phyloP scores from a whole-genome alignment of 2,797 vertebrate species.

The Nyctibius grandis region DNA sequence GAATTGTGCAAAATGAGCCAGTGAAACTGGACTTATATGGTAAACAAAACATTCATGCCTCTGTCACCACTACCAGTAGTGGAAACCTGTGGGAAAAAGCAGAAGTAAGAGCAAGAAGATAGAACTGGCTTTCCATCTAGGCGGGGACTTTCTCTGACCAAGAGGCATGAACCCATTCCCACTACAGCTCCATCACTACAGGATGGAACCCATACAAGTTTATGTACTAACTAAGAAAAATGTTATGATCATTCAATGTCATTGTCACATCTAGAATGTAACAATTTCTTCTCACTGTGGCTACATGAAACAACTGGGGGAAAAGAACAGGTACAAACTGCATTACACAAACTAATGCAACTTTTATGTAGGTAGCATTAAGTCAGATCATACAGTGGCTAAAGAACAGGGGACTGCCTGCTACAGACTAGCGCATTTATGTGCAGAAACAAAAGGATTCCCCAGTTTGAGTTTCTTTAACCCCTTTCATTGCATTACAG shows the following conservation, averaged over 20 bases:
- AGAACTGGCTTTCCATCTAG: neutral
- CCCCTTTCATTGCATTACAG: neutral
- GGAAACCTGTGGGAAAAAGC: neutral
- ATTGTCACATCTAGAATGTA: neutral
- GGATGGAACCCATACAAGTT: neutral
- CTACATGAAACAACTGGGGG: neutral
- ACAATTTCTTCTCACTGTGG: neutral
- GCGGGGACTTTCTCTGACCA: neutral
- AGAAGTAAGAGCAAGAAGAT: neutral
- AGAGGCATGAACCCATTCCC: neutral
- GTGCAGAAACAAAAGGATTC: neutral
- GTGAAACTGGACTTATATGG: neutral
- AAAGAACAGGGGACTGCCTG: neutral
- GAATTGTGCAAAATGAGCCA: neutral
- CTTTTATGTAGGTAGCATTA: neutral
- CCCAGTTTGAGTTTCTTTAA: neutral
- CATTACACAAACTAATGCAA: neutral
- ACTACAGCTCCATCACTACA: neutral
- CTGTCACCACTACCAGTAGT: neutral
- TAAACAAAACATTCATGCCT: neutral
- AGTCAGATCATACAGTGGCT: neutral
- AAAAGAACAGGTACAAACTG: neutral
- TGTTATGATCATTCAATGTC: neutral
- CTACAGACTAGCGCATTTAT: neutral
- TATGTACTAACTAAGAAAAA: neutral